A percentile compares a stretch with the other conserved stretches of the same genome.
phyloP scores from a whole-genome alignment of 2,113 vertebrate species.

The Alces alces region DNA sequence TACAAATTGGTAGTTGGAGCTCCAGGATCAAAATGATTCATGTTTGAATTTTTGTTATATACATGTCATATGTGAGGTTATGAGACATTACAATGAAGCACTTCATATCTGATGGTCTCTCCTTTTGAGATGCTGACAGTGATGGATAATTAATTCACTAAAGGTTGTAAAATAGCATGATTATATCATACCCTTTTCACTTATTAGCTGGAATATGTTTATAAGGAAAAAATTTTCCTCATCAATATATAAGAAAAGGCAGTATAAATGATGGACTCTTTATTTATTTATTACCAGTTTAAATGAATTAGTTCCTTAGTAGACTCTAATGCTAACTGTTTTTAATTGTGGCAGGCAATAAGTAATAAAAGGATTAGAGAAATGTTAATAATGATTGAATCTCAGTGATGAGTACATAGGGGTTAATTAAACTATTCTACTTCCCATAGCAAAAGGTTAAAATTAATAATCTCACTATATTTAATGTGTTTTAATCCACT shows the following conservation, averaged over 20 bases:
- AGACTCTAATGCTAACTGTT: not conserved
- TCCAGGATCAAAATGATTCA: not conserved
- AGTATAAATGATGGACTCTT: not conserved
- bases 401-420: not conserved
- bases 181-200: not conserved
- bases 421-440: not conserved
- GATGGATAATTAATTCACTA: not conserved
- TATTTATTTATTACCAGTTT: slow-evolving; percentile 6
- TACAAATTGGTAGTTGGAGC: not conserved
- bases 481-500: not conserved
- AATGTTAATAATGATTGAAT: not conserved
- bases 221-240: not conserved
- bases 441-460: not conserved
- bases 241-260: not conserved
- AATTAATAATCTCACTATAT: not conserved
- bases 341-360: not conserved
- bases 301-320: not conserved
- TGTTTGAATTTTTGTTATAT: not conserved
- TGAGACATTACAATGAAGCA: not conserved
- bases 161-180: not conserved
- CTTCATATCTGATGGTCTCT: not conserved
- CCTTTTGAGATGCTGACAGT: slow-evolving; percentile 20
- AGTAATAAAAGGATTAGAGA: not conserved
- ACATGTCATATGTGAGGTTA: not conserved
- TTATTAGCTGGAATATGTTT: not conserved